Evolutionary conservation across 2,113 vertebrate species (phyloP).

Genomic region (Bufo bufo): DNA sequence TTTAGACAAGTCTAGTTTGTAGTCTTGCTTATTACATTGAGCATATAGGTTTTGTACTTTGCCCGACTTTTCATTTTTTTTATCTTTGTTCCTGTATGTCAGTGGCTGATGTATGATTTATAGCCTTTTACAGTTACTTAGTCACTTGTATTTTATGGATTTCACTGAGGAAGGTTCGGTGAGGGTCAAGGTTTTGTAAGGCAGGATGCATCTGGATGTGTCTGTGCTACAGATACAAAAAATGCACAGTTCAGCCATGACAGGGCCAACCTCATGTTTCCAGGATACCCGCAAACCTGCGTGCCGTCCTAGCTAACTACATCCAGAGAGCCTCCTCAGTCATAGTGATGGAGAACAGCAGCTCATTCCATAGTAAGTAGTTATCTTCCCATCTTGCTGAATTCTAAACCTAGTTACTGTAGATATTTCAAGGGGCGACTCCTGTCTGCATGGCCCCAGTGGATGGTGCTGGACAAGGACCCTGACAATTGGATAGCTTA

Average conservation of each 20-base stretch:
- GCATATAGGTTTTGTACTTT: background rate
- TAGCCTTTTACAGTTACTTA: background rate
- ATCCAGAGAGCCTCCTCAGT: background rate
- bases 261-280: constrained; percentile 13
- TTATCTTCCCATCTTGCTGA: background rate
- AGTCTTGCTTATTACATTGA: background rate
- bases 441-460: background rate
- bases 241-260: constrained; percentile 13
- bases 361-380: constrained; percentile 35
- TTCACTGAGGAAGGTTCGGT: constrained; percentile 52
- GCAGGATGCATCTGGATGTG: constrained; percentile 56
- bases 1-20: background rate
- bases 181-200: constrained; percentile 58
- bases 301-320: background rate
- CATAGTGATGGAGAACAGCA: background rate
- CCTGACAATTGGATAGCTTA: background rate
- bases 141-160: constrained; percentile 38
- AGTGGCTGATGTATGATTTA: constrained; percentile 12
- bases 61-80: background rate
- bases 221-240: constrained; percentile 6
- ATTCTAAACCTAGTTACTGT: background rate
- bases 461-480: background rate
- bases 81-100: background rate
- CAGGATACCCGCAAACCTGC: constrained; percentile 5
- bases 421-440: background rate